These are phyloP conservation scores for Morpho deidamia DNA, from an alignment of 2,888 invertebrate genomes.

Conservation along the genomic window DNA sequence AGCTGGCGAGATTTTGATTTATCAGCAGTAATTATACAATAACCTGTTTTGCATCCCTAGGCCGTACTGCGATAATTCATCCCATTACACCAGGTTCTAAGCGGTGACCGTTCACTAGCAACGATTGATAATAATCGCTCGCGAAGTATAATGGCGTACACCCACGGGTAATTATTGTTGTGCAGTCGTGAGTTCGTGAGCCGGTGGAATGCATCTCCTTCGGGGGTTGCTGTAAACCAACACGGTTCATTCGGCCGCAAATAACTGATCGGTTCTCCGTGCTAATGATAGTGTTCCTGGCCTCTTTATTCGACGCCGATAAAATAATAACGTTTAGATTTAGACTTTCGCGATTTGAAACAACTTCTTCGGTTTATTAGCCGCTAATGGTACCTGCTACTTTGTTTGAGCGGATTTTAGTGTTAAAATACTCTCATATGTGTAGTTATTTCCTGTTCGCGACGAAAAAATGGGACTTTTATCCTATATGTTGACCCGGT, in stretches of 20 bases:
- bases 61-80: conserved; percentile 76
- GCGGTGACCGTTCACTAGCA: conserved; percentile 74
- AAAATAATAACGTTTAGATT: conserved; percentile 73
- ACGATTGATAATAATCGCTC: conserved; percentile 77
- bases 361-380: too few relatives aligned
- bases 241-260: conserved; percentile 62
- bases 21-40: conserved; percentile 63
- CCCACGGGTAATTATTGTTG: conserved; percentile 79
- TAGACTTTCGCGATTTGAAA: conserved; percentile 32
- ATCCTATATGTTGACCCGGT: too few relatives aligned
- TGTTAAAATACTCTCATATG: too few relatives aligned
- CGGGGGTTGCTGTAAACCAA: conserved; percentile 77
- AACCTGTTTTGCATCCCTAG: conserved; percentile 77
- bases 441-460: too few relatives aligned
- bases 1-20: conserved; percentile 69
- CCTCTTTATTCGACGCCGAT: conserved; percentile 68
- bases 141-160: conserved; percentile 78
- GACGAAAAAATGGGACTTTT: too few relatives aligned
- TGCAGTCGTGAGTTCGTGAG: conserved; percentile 78
- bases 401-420: too few relatives aligned
- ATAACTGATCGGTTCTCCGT: conserved; percentile 74
- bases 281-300: conserved; percentile 73
- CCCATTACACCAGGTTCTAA: conserved; percentile 71
- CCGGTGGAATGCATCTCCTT: conserved; percentile 77
- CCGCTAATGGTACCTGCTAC: too few relatives aligned